Evolutionary conservation across 37 sponge, comb jelly and placozoan genomes (phyloP), one percentile per base, ranked within the genome.

Genomic region (Spongia lamella): DNA sequence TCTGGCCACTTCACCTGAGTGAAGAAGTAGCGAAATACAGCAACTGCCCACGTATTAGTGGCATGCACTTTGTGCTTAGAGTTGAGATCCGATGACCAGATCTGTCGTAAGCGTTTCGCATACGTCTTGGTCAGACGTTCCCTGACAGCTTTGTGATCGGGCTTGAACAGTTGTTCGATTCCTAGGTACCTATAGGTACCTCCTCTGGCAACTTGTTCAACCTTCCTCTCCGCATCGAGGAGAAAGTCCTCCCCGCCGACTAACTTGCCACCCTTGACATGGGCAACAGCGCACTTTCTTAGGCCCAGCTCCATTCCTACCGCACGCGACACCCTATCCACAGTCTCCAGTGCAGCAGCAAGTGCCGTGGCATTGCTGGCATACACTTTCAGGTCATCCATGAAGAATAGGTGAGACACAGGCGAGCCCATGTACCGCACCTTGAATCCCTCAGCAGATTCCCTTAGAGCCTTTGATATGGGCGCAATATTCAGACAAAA

Each of bases 301-400:
- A 79, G 53, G 9, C 70, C 80, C 52, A 79, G 19, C 49, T 27
- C 31, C 80, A 79, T 70, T 27, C 80, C 70, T 17, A 79, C n/a
- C 38, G 80, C 63, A 2, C 38, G 15, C 19, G 71, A 58, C 0
- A 50, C 36, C 16, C 51, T 30, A 7, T 79, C 80, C 52, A 38
- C 63, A 1, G 27, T 3, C 9, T 5, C 16, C 21, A 79, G n/a
- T 3, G 61, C 33, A 2, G 55, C 21, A 3, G 5, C 31, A 30
- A 79, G 63, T 21, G 35, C 47, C 29, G n/a, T 21, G 2, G 19
- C 7, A 11, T 39, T 26, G 25, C 30, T n/a, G 52, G 71, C 59
- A 66, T 35, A 66, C 24, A 66, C 24, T 40, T 34, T 66, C 17
- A 66, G 14, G 38, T 66, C 38, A 4, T 66, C 68, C 43, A 66